A percentile compares a stretch with the other conserved stretches of the same genome.
phyloP scores from a whole-genome alignment of 2,797 vertebrate species.

The Labeo calbasu region DNA sequence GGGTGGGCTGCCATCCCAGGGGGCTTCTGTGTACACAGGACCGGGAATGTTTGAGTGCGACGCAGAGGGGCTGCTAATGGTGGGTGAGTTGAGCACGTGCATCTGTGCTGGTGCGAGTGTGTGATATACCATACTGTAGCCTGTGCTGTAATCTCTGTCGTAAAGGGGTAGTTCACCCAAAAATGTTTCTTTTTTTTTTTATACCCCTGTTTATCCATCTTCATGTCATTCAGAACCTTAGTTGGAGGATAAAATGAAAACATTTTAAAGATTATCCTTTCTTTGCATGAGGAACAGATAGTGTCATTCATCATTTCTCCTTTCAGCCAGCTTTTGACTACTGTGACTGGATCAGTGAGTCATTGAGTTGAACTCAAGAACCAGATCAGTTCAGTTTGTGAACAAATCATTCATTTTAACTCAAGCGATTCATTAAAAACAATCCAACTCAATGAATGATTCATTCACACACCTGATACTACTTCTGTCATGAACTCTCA shows the following conservation, averaged over 20 bases:
- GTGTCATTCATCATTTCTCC: not conserved
- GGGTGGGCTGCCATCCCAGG: conserved; percentile 75
- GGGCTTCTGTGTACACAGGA: conserved; percentile 65
- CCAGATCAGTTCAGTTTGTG: not conserved
- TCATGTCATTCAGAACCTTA: not conserved
- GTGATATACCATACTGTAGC: conserved; percentile 55
- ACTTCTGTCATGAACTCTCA: not conserved
- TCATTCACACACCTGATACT: not conserved
- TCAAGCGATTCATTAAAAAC: not conserved
- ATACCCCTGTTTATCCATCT: not conserved
- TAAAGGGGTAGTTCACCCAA: not conserved
- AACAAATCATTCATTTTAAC: not conserved
- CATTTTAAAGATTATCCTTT: not conserved
- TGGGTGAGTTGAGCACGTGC: conserved; percentile 10
- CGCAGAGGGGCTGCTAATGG: conserved; percentile 44
- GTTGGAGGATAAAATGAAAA: not conserved
- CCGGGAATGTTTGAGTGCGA: conserved; percentile 48
- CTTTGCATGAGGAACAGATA: not conserved
- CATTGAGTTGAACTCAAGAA: not conserved
- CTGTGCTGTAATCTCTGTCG: conserved; percentile 15
- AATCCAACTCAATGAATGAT: not conserved
- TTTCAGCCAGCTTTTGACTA: not conserved
- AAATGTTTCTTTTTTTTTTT: not conserved
- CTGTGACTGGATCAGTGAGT: not conserved
- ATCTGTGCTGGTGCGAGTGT: conserved; percentile 14